These are phyloP conservation scores for Pseudoatta argentina DNA, from an alignment of 1,140 invertebrate species.

Conservation along the genomic window DNA sequence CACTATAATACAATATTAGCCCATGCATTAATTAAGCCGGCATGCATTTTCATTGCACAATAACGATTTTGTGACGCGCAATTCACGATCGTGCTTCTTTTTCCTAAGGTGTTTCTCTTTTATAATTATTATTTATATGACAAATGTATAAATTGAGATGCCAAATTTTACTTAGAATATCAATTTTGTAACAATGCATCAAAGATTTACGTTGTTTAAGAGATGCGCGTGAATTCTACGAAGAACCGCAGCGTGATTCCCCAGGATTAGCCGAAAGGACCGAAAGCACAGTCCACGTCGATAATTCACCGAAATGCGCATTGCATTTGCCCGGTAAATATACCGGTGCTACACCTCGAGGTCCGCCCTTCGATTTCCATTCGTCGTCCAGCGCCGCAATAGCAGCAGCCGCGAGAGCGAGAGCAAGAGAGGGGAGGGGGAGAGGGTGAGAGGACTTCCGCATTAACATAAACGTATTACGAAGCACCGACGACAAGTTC, in stretches of 20 bases:
- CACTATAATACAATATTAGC: neutral
- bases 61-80: neutral
- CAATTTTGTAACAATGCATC: neutral
- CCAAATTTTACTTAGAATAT: neutral
- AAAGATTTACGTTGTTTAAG: neutral
- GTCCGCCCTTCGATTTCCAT: constrained; percentile 55
- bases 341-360: constrained; percentile 40
- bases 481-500: constrained; percentile 33
- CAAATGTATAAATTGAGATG: neutral
- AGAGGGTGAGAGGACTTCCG: constrained; percentile 35
- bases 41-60: neutral
- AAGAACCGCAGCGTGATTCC: neutral
- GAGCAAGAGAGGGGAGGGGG: neutral
- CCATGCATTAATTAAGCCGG: constrained; percentile 43
- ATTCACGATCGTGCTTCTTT: neutral
- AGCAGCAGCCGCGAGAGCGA: neutral
- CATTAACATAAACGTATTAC: constrained; percentile 59
- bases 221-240: neutral
- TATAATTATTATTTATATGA: neutral
- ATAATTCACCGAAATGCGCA: constrained; percentile 62
- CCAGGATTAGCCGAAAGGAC: constrained; percentile 12
- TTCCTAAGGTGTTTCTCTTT: neutral
- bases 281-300: constrained; percentile 26
- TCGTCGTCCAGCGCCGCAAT: constrained; percentile 21
- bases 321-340: constrained; percentile 58